Conservation (phyloP, 1,140 invertebrate species). For the Bombus consobrinus region DNA sequence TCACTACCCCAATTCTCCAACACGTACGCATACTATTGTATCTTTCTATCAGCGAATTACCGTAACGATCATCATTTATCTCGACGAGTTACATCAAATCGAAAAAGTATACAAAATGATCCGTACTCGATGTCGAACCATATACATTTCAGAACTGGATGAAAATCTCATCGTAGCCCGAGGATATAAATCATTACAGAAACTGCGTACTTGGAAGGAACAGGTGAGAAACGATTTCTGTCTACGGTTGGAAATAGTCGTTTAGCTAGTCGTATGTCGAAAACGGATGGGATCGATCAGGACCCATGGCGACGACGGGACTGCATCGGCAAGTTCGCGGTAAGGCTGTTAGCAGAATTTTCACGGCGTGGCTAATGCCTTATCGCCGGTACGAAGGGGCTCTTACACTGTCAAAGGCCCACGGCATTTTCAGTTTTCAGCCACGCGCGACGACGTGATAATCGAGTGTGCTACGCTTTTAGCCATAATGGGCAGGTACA, state of each 20-base stretch:
- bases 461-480: constrained; percentile 82
- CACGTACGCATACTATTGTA: neutral
- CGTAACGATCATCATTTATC: neutral
- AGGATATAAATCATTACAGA: neutral
- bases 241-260: too few species aligned
- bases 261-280: neutral
- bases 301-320: neutral
- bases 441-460: constrained; percentile 78
- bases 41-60: neutral
- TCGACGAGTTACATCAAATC: neutral
- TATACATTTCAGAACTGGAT: neutral
- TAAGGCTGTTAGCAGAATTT: constrained; percentile 49
- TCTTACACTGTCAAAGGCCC: constrained; percentile 62
- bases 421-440: constrained; percentile 77
- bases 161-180: neutral
- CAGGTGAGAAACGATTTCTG: neutral
- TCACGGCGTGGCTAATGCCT: constrained; percentile 42
- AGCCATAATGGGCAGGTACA: constrained; percentile 81
- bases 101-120: neutral
- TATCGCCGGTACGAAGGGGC: constrained; percentile 22
- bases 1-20: neutral
- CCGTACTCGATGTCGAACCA: neutral
- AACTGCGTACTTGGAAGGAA: neutral
- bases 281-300: constrained; percentile 17
- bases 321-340: constrained; percentile 21